Conservation (phyloP, 2,113 vertebrate genomes). For the Ondatra zibethicus region DNA sequence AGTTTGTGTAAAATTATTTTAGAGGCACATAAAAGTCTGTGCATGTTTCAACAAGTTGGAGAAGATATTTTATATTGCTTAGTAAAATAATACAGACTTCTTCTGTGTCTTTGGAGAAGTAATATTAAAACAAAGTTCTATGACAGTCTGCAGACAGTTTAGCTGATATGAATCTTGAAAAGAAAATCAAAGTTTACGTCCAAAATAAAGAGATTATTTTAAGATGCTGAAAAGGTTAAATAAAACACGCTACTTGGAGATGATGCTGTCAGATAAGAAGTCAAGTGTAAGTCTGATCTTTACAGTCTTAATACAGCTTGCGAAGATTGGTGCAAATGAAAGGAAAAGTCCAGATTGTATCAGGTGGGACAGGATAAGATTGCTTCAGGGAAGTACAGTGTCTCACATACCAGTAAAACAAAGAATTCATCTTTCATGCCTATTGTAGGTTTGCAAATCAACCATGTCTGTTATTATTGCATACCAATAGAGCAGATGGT, state of each 20-base stretch:
- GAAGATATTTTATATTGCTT: neutral
- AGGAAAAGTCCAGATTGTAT: neutral
- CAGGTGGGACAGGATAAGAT: neutral
- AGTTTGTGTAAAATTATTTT: neutral
- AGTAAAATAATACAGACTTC: neutral
- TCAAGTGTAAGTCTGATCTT: neutral
- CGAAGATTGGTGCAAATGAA: neutral
- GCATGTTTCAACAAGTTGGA: neutral
- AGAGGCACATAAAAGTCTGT: neutral
- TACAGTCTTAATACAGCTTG: neutral
- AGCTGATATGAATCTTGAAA: neutral
- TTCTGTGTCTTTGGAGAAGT: neutral
- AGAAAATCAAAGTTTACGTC: neutral
- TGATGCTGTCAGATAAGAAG: neutral
- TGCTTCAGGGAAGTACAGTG: neutral
- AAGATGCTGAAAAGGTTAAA: neutral
- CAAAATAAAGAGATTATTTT: constrained; percentile 7
- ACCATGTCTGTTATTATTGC: neutral
- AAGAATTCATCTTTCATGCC: neutral
- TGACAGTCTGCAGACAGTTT: neutral
- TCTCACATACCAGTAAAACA: neutral
- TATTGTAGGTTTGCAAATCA: neutral
- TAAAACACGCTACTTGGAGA: neutral
- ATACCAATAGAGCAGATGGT: neutral
- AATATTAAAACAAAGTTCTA: neutral